Conservation (phyloP, 2,113 vertebrate species). For the Vulpes lagopus region DNA sequence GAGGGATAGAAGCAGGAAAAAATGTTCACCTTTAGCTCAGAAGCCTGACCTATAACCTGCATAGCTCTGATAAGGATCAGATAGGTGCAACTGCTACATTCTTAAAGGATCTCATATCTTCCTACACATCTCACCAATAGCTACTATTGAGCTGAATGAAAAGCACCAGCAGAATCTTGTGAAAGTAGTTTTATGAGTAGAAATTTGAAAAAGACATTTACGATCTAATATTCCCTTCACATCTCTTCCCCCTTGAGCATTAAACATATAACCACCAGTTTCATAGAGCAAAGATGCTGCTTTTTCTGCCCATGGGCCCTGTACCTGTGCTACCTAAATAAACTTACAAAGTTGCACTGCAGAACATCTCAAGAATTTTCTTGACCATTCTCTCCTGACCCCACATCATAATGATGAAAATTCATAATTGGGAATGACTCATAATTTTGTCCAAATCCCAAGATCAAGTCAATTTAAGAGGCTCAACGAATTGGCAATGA, state of each 20-base stretch:
- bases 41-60: background rate
- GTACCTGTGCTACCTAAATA: background rate
- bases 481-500: background rate
- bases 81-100: background rate
- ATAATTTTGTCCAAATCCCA: background rate
- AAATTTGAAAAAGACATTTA: background rate
- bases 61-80: background rate
- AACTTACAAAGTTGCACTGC: background rate
- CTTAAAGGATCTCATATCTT: background rate
- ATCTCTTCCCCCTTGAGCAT: background rate
- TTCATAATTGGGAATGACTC: background rate
- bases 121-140: background rate
- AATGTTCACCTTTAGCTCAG: background rate
- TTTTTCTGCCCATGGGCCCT: background rate
- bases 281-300: background rate
- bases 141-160: background rate
- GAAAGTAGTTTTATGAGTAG: background rate
- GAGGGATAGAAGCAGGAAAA: background rate
- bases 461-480: background rate
- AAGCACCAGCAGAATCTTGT: background rate
- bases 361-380: background rate
- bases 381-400: background rate
- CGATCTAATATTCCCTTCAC: background rate
- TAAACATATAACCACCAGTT: background rate
- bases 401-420: background rate